Base-by-base conservation (phyloP, 2,888 invertebrate species). In the Deroplatys truncata region DNA sequence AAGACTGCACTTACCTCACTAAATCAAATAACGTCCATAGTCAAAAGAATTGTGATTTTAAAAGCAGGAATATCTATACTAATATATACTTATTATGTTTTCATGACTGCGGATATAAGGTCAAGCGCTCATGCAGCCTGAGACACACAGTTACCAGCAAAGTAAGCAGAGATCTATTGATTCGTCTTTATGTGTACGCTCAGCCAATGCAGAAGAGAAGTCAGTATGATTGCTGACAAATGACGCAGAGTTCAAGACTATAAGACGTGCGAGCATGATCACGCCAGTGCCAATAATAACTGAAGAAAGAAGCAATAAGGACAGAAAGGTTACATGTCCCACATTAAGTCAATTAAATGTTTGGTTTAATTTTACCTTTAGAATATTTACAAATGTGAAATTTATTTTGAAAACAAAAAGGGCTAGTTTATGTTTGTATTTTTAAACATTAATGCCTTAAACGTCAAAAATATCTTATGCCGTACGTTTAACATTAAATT, bases 1-100 rank as follows among this genome's bases (percentile, higher is more conserved):
- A 31, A 31, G 31, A 31, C 5, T 31, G 31, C 31, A 31, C 31
- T 31, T 31, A 31, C 31, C 31, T 31, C 31, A 31, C 31, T 31
- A 5, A 31, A 31, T 31, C 31, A 31, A 31, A 31, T 31, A 31
- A 31, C 2, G 31, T 31, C 31, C 31, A 5, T 31, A 5, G 3
- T 2, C 31, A 31, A 31, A 31, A 31, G 31, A 31, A 31, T 31
- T 2, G 31, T 31, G 31, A 5, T 2, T 31, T 2, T 31, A 31
- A 31, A 49, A 49, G 15, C 49, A 49, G 10, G 8, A 83, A 83
- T 28, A 20, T 83, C 16, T 72, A 35, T 25, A 91, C 92, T 92
- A 93, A 96, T 97, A 94, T 98, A n/a, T n/a, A n/a, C n/a, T n/a
- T n/a, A n/a, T n/a, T n/a, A n/a, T n/a, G n/a, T 35, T 31, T 15